Evolutionary conservation across 2,888 invertebrate species (phyloP).

Genomic region (Cremastobaeus sp.): DNA sequence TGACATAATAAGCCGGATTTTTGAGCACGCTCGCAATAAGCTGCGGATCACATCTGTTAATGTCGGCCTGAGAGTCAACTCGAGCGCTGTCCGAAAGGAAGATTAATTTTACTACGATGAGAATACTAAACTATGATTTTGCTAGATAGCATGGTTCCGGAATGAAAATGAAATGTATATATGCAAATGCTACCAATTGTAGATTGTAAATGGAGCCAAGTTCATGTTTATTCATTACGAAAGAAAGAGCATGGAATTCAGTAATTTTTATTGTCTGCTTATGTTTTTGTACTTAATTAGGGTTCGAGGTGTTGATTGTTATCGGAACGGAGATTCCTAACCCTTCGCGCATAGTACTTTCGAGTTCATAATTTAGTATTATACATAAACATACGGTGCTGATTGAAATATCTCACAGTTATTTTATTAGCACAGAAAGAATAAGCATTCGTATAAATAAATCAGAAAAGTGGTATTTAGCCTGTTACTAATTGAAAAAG

Average conservation of each 20-base stretch:
- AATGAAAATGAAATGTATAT: slow-evolving; percentile 16
- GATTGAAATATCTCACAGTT: no score
- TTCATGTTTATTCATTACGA: slow-evolving; percentile 22
- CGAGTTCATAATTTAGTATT: no score
- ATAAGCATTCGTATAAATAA: no score
- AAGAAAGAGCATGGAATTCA: neutral
- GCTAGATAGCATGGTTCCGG: slow-evolving; percentile 6
- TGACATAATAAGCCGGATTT: slow-evolving; percentile 25
- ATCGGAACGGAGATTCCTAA: no score
- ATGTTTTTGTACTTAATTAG: no score
- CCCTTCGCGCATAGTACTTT: no score
- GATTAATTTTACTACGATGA: slow-evolving; percentile 12
- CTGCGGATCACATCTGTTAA: slow-evolving; percentile 18
- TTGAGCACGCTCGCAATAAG: slow-evolving; percentile 4
- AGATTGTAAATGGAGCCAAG: slow-evolving; percentile 7
- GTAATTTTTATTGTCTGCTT: neutral
- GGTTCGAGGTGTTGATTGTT: no score
- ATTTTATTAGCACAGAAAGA: no score
- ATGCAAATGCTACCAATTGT: slow-evolving; percentile 26
- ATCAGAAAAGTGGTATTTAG: no score
- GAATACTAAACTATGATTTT: slow-evolving; percentile 17
- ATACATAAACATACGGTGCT: no score
- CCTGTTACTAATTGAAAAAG: no score
- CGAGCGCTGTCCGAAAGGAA: slow-evolving; percentile 10
- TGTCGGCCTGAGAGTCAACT: neutral